Evolutionary conservation across 2,113 vertebrate genomes (phyloP), one percentile per base, ranked within the genome.

Genomic region (Syngnathoides biaculeatus): DNA sequence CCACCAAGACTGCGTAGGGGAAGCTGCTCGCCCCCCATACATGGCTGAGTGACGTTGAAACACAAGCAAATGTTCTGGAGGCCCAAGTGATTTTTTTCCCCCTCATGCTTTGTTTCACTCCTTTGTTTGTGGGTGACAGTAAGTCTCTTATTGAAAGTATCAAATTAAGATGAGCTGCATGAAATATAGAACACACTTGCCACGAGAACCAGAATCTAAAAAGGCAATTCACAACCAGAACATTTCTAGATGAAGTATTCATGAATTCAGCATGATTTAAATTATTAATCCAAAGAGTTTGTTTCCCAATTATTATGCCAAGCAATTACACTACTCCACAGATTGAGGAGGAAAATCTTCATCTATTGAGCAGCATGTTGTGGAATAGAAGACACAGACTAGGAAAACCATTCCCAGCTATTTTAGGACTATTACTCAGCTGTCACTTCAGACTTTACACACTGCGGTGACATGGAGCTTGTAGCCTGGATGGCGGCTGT

Each of bases 381-480:
- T 17, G 42, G 56, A 75, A 50, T 19, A 30, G 42, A 67, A 65
- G 65, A 65, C 66, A 63, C 66, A 67, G 62, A 77, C 57, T 59
- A 52, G 80, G 84, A 85, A 85, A 89, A 84, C 79, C 83, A 81
- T 79, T 79, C 59, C 75, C 65, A 67, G 84, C 77, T 90, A 89
- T 89, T 89, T 88, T 79, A 83, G 83, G 83, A 87, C 87, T 83
- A 88, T 90, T 90, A 87, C 88, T 89, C 80, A 84, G 84, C 87
- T 89, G 88, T 90, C 88, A 89, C 83, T 88, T 88, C 78, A 85
- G 88, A 89, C 84, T 88, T 88, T 88, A 84, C 87, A 86, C 82
- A 81, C 64, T 68, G 81, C 68, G 84, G 78, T 90, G 88, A 89
- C 82, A 76, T 63, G 75, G 79, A 83, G 82, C 83, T 79, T 74